Percentiles rank a stretch among this genome's conserved stretches.
phyloP scores from a whole-genome alignment of 2,113 vertebrate species.

The Tachycineta bicolor region DNA sequence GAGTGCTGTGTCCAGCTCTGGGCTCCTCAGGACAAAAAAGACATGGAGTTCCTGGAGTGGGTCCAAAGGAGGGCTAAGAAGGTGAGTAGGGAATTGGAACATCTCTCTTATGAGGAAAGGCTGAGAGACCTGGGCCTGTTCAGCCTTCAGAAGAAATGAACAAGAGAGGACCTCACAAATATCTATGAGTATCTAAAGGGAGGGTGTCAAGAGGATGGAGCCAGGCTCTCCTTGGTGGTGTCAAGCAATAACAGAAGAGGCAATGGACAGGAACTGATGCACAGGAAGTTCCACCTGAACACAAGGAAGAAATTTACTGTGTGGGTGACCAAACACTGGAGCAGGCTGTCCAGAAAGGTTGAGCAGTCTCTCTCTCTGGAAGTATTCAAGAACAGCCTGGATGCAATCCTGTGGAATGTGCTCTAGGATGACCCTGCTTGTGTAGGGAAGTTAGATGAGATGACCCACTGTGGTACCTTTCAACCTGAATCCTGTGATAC shows the following conservation, averaged over 20 bases:
- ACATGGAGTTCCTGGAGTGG: neutral
- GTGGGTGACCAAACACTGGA: neutral
- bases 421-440: neutral
- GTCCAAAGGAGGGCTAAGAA: neutral
- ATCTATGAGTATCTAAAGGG: neutral
- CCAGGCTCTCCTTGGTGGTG: neutral
- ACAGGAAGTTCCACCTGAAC: neutral
- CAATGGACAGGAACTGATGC: neutral
- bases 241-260: neutral
- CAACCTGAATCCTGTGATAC: neutral
- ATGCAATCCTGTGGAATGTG: neutral
- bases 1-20: neutral
- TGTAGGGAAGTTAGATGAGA: neutral
- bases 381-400: neutral
- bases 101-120: neutral
- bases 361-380: neutral
- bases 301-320: neutral
- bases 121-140: neutral
- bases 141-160: fast-evolving
- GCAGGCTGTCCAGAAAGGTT: neutral
- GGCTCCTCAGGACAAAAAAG: neutral
- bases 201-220: neutral
- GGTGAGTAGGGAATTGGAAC: neutral
- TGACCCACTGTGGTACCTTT: neutral
- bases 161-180: neutral